phyloP scores from a whole-genome alignment of 2,888 invertebrate species.

The Metallyticus violacea region DNA sequence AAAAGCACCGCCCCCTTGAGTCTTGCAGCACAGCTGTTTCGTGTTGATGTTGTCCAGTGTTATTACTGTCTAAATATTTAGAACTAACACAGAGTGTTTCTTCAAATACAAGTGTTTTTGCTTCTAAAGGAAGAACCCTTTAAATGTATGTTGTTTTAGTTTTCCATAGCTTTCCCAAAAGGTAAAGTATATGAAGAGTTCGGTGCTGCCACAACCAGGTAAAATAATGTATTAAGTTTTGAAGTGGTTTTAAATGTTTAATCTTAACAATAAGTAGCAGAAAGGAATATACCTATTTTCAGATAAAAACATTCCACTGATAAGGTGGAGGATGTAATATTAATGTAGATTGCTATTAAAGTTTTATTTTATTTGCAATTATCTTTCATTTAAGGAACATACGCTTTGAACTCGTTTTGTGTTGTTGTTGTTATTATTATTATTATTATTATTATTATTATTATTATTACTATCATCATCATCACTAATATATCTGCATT shows the following conservation, averaged over 20 bases:
- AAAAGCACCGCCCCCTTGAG: neutral
- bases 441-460: too few species aligned
- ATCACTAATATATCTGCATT: too few species aligned
- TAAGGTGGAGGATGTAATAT: too few species aligned
- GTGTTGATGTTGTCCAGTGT: slow-evolving; percentile 4
- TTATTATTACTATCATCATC: too few species aligned
- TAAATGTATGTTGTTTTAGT: neutral
- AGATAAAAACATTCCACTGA: too few species aligned
- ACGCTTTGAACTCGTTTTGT: too few species aligned
- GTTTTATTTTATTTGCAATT: too few species aligned
- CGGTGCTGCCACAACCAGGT: neutral
- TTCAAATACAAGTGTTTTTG: neutral
- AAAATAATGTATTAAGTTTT: neutral
- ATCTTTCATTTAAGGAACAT: too few species aligned
- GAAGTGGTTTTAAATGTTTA: neutral
- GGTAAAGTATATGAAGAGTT: neutral
- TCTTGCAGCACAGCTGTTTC: slow-evolving; percentile 1
- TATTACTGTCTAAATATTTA: neutral
- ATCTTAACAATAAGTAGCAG: too few species aligned
- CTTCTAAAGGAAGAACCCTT: neutral
- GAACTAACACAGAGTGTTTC: neutral
- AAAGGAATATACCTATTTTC: too few species aligned
- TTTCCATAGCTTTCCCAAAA: neutral
- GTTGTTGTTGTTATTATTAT: too few species aligned
- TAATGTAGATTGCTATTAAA: too few species aligned